These are phyloP conservation scores for Brevipalpus yothersi DNA, from an alignment of 1,140 invertebrate genomes.

Conservation along the genomic window DNA sequence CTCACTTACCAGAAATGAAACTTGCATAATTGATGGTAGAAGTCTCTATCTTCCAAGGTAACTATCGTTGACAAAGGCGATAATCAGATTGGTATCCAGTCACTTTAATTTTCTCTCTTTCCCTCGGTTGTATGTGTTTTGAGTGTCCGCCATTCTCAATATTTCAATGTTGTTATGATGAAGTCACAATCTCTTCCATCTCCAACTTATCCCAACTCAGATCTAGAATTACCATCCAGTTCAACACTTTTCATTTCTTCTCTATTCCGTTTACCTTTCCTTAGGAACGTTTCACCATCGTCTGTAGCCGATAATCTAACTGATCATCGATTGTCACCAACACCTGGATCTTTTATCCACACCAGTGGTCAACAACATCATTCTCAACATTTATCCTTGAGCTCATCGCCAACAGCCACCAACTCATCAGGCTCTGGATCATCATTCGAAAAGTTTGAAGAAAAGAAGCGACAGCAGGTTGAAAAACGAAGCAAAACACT, in stretches of 20 bases:
- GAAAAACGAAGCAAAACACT: conserved; percentile 56
- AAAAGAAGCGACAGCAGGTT: conserved; percentile 53
- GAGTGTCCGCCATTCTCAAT: too few species aligned
- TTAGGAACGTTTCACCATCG: not conserved
- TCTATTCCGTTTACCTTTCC: too few species aligned
- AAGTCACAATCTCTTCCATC: too few species aligned
- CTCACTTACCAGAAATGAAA: not conserved
- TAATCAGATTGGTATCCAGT: not conserved
- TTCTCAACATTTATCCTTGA: not conserved
- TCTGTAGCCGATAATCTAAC: not conserved
- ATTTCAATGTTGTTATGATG: too few species aligned
- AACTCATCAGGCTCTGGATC: not conserved
- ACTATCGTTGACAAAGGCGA: too few species aligned
- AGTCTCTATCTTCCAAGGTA: too few species aligned
- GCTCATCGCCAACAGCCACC: not conserved
- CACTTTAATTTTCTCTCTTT: too few species aligned
- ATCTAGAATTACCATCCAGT: too few species aligned
- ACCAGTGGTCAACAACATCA: not conserved
- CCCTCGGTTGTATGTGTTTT: too few species aligned
- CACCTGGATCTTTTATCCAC: not conserved
- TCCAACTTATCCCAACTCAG: too few species aligned
- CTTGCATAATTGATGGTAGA: too few species aligned
- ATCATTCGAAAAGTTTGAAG: conserved; percentile 54
- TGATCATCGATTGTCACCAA: not conserved
- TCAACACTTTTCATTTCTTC: too few species aligned